Percentiles rank a stretch among this genome's conserved stretches.
Evolutionary conservation across 2,113 vertebrate genomes (phyloP).

Genomic region (Eptesicus fuscus): DNA sequence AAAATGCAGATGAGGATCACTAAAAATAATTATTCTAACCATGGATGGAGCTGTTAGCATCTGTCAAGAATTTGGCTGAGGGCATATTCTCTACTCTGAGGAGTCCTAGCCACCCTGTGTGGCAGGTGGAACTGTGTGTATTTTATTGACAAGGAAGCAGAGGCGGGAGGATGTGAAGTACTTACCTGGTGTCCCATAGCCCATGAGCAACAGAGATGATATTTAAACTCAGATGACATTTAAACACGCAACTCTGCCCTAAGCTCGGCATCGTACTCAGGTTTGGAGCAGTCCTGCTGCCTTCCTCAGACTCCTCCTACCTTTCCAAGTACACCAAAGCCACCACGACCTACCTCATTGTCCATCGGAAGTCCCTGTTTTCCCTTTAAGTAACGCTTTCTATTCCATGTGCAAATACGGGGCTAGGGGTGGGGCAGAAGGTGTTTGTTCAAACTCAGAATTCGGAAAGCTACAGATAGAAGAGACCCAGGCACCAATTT

Average conservation of each 20-base stretch:
- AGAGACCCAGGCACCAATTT: background rate
- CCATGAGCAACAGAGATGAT: background rate
- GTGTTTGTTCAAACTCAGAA: background rate
- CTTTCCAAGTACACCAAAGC: background rate
- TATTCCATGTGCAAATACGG: background rate
- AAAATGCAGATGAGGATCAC: background rate
- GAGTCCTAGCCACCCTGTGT: background rate
- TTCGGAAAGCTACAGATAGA: background rate
- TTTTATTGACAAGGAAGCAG: background rate
- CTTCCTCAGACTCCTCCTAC: background rate
- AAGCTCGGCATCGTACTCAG: background rate
- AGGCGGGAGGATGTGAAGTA: background rate
- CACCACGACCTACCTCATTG: too few species aligned
- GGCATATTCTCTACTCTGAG: background rate
- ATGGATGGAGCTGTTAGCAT: background rate
- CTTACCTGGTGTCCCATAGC: background rate
- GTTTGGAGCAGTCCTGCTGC: background rate
- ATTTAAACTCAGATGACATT: background rate
- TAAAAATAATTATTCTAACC: background rate
- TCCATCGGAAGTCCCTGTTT: background rate
- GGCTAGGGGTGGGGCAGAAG: background rate
- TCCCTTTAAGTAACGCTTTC: background rate
- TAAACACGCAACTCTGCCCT: background rate
- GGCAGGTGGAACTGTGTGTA: background rate
- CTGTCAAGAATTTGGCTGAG: background rate